A percentile compares a stretch with the other conserved stretches of the same genome.
phyloP scores from a whole-genome alignment of 2,113 vertebrate genomes.

The Barbus barbus region DNA sequence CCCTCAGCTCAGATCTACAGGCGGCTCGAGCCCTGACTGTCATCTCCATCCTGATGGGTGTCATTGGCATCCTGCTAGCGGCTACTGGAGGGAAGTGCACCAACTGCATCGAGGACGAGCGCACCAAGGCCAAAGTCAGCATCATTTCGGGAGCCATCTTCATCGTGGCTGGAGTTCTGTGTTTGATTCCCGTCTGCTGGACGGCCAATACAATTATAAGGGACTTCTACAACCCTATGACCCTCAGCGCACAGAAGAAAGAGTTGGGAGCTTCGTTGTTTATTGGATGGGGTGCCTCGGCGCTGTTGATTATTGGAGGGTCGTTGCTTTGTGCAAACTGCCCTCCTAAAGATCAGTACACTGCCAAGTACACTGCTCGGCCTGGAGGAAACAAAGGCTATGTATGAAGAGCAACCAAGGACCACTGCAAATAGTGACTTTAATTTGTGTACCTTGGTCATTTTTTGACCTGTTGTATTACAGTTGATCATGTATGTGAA shows the following conservation, averaged over 20 bases:
- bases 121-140: constrained; percentile 79
- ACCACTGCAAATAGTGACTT: constrained; percentile 44
- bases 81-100: constrained; percentile 89
- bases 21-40: constrained; percentile 84
- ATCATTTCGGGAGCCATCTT: constrained; percentile 78
- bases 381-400: constrained; percentile 79
- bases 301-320: constrained; percentile 82
- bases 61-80: constrained; percentile 79
- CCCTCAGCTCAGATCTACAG: constrained; percentile 82
- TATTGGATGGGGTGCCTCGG: constrained; percentile 85
- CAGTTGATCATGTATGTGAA: neutral
- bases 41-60: constrained; percentile 79
- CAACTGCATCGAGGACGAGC: constrained; percentile 88
- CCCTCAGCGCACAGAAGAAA: constrained; percentile 71
- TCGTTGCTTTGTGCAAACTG: constrained; percentile 86
- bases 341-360: constrained; percentile 80
- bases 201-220: constrained; percentile 81
- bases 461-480: neutral
- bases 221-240: constrained; percentile 86
- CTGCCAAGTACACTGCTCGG: constrained; percentile 82
- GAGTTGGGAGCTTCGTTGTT: constrained; percentile 88
- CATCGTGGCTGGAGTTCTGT: constrained; percentile 77
- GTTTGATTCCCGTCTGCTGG: constrained; percentile 87
- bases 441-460: neutral
- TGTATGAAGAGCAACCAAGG: constrained; percentile 72